Percentiles rank a stretch among this genome's conserved stretches.
Evolutionary conservation across 2,797 vertebrate species (phyloP).

Genomic region (Pantherophis vulpinus): DNA sequence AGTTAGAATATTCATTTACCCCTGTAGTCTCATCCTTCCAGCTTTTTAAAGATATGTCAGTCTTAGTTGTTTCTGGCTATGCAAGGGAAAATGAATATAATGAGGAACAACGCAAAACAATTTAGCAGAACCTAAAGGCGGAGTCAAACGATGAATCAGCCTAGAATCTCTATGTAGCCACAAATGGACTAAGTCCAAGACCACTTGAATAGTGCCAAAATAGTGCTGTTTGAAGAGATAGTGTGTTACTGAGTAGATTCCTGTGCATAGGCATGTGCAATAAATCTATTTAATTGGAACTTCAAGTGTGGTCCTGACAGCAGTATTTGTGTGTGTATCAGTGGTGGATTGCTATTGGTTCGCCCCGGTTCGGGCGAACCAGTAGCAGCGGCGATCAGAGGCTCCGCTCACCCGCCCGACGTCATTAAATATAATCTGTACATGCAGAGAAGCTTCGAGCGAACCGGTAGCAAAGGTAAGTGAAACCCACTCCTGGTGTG

Average conservation of each 20-base stretch:
- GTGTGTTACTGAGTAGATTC: not conserved
- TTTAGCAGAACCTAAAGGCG: not conserved
- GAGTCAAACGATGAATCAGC: not conserved
- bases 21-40: not conserved
- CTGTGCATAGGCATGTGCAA: not conserved
- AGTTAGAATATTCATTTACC: too few relatives aligned
- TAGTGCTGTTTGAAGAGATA: not conserved
- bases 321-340: not conserved
- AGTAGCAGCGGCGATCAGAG: too few relatives aligned
- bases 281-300: not conserved
- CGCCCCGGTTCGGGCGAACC: too few relatives aligned
- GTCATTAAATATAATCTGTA: too few relatives aligned
- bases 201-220: not conserved
- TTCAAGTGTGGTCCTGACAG: not conserved
- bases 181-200: not conserved
- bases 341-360: too few relatives aligned
- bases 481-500: not conserved
- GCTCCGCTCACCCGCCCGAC: too few relatives aligned
- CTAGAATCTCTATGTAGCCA: not conserved
- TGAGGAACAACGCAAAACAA: not conserved
- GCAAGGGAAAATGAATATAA: not conserved
- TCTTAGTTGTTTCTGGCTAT: not conserved
- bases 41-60: not conserved
- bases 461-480: too few relatives aligned
- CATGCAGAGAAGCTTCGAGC: too few relatives aligned